Evolutionary conservation across 1,140 invertebrate genomes (phyloP).

Genomic region (Drosophila busckii): DNA sequence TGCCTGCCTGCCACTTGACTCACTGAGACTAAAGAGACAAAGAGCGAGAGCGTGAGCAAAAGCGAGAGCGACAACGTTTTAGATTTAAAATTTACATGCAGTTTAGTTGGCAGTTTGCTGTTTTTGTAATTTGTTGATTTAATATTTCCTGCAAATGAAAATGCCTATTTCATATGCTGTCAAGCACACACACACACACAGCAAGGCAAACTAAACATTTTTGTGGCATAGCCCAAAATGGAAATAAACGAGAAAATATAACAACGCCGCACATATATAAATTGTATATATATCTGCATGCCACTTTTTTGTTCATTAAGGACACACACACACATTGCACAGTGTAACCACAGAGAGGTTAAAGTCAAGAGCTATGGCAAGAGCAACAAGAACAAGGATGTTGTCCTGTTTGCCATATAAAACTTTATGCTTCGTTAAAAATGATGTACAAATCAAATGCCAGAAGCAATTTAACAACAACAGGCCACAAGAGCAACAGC

Average conservation of each 20-base stretch:
- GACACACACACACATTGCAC: neutral
- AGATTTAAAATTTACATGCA: too few relatives aligned
- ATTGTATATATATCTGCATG: too few relatives aligned
- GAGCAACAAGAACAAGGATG: neutral
- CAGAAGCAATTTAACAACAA: slow-evolving; percentile 65
- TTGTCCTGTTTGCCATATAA: slow-evolving; percentile 20
- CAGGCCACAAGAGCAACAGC: slow-evolving; percentile 31
- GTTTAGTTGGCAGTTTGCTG: neutral
- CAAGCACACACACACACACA: too few relatives aligned
- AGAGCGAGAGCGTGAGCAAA: neutral
- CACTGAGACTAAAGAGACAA: neutral
- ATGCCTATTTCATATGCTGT: slow-evolving; percentile 56
- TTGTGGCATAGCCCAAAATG: neutral
- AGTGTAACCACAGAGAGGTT: slow-evolving; percentile 15
- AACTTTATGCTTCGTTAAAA: slow-evolving; percentile 72
- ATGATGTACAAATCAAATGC: slow-evolving; percentile 74
- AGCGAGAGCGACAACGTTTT: too few relatives aligned
- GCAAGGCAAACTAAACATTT: slow-evolving; percentile 15
- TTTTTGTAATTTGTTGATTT: slow-evolving; percentile 60
- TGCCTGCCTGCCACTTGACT: slow-evolving; percentile 27
- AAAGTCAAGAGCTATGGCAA: slow-evolving; percentile 24
- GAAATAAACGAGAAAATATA: slow-evolving; percentile 27
- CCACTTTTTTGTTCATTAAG: slow-evolving; percentile 5
- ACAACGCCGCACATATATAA: slow-evolving; percentile 10
- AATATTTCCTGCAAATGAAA: slow-evolving; percentile 54